phyloP scores from a whole-genome alignment of 2,888 invertebrate genomes.

The Argyra leucocephala region DNA sequence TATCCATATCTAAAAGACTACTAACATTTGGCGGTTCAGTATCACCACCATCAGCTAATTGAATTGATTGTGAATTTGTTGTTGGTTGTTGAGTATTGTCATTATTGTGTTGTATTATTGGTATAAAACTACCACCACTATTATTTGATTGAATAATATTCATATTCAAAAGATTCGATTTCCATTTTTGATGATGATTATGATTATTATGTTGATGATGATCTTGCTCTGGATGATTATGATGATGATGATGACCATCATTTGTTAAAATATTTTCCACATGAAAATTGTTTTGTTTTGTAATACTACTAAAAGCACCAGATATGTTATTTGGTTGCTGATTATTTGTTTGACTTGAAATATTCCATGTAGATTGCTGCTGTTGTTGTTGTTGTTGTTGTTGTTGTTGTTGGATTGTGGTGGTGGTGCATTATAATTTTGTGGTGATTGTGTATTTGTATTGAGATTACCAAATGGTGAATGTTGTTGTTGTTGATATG shows the following conservation, averaged over 20 bases:
- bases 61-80: constrained; percentile 15
- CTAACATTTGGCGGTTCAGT: constrained; percentile 33
- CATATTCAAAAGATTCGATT: constrained; percentile 20
- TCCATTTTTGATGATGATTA: constrained; percentile 20
- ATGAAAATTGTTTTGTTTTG: constrained; percentile 26
- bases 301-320: constrained; percentile 19
- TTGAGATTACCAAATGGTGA: not conserved
- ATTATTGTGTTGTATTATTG: constrained; percentile 24
- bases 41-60: constrained; percentile 13
- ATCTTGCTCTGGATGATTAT: constrained; percentile 31
- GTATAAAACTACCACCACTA: constrained; percentile 4
- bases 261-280: constrained; percentile 22
- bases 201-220: constrained; percentile 32
- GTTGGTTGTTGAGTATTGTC: constrained; percentile 32
- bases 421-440: constrained; percentile 20
- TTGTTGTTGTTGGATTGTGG: no score
- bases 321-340: constrained; percentile 21
- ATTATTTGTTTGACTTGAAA: constrained; percentile 30
- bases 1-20: constrained; percentile 44
- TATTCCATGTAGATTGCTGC: constrained; percentile 18
- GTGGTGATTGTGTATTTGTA: constrained; percentile 22
- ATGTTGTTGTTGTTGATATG: constrained; percentile 19
- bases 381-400: constrained; percentile 19
- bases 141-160: constrained; percentile 18
- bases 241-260: constrained; percentile 30